Base-by-base conservation (phyloP, 1,140 invertebrate genomes). In the Harpegnathos saltator region DNA sequence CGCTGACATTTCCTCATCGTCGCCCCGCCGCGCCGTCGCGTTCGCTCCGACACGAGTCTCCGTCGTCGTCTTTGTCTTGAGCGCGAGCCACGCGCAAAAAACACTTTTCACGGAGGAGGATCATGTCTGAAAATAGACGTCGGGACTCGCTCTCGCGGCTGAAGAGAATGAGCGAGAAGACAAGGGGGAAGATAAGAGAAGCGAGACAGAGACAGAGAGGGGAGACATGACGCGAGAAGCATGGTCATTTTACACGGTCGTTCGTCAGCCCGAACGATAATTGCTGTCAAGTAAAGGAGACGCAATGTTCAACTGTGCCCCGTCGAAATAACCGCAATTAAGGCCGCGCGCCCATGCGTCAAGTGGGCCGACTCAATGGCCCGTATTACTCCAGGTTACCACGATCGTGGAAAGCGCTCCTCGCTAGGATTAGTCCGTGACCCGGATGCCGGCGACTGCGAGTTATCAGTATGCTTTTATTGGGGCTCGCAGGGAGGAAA, bases 281-380 rank as follows among this genome's bases (percentile, higher is more conserved):
- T 81, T 82, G 83, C 61, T 73, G 77, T 82, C 77, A 84, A 84
- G 77, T 81, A 84, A 84, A 84, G 82, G 77, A 78, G 68, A 44
- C 66, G 66, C 38, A 54, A 81, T 66, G 83, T 84, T 82, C 81
- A 84, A 63, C 68, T 58, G 50, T 66, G 65, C 82, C 77, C 66
- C 68, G 65, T 84, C 77, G 83, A 73, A 84, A 82, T 48, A 81
- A 73, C 59, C 66, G 83, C 68, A 84, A 84, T 84, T 84, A 84
- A 84, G 83, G 83, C 82, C 83, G 68, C 61, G 77, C 66, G 59
- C 26, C 58, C 56, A 54, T 74, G 44, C 24, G 24, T 22, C 24
- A 22, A 66, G 63, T 44, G 12, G 24, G 33, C 63, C 33, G 33
- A 11, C 14, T 48, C 38, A 82, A 63, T 82, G 75, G 81, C 81